A percentile compares a stretch with the other conserved stretches of the same genome.
phyloP scores from a whole-genome alignment of 2,888 invertebrate species.

The Pterostichus madidus region DNA sequence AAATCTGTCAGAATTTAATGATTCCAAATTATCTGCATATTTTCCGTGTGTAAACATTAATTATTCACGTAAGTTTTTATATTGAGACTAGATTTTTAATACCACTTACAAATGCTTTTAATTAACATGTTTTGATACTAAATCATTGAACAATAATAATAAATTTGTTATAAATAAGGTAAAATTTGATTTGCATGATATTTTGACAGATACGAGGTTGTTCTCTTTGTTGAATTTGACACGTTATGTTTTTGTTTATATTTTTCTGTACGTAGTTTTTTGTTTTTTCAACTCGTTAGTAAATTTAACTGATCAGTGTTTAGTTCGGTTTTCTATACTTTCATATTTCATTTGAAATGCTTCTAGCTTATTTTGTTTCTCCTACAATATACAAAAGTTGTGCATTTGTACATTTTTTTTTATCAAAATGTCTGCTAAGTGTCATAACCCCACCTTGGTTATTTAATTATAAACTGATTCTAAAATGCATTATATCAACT shows the following conservation, averaged over 20 bases:
- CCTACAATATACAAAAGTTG: neutral
- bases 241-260: constrained; percentile 53
- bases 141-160: constrained; percentile 3
- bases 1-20: neutral
- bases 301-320: neutral
- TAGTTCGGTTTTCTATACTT: neutral
- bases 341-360: too few species aligned
- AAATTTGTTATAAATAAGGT: neutral
- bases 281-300: constrained; percentile 21
- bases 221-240: constrained; percentile 51
- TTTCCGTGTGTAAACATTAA: constrained; percentile 27
- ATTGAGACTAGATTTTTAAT: constrained; percentile 1
- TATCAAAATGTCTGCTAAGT: constrained; percentile 35
- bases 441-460: constrained; percentile 26
- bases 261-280: constrained; percentile 9
- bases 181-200: constrained; percentile 21
- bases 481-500: neutral
- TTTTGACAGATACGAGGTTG: constrained; percentile 24
- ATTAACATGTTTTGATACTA: neutral
- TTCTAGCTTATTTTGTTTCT: neutral
- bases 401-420: constrained; percentile 7
- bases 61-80: constrained; percentile 18
- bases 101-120: constrained; percentile 18
- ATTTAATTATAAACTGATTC: neutral
- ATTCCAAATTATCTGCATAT: constrained; percentile 6